Percentiles rank a stretch among this genome's conserved stretches.
These are phyloP conservation scores for Callipepla californica DNA, from an alignment of 2,113 vertebrate genomes.

Conservation along the genomic window DNA sequence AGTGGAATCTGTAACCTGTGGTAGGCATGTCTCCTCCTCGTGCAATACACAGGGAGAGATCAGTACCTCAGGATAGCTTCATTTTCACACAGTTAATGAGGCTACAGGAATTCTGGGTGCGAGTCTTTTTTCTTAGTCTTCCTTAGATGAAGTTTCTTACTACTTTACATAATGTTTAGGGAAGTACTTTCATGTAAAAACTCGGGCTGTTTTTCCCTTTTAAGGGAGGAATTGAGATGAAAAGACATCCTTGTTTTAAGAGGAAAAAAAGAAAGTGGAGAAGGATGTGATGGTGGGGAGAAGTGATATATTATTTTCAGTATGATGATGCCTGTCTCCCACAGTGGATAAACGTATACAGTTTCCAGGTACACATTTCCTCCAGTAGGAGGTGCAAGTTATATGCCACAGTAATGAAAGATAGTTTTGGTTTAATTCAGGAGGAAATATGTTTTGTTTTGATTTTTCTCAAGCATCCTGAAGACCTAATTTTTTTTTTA, in stretches of 20 bases:
- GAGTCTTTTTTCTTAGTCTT: not conserved
- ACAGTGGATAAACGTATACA: fast-evolving
- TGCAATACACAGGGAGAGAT: not conserved
- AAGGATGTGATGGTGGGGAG: not conserved
- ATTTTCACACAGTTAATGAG: not conserved
- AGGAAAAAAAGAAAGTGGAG: not conserved
- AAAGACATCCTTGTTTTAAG: not conserved
- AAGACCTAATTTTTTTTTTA: not conserved
- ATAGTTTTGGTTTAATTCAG: not conserved
- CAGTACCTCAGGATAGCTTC: not conserved
- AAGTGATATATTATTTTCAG: not conserved
- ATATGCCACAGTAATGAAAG: fast-evolving
- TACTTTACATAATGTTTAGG: not conserved
- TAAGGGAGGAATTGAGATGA: not conserved
- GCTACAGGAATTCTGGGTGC: not conserved
- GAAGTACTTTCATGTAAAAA: not conserved
- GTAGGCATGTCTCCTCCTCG: not conserved
- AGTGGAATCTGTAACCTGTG: not conserved
- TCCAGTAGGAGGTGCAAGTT: not conserved
- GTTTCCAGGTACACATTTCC: not conserved
- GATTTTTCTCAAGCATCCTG: not conserved
- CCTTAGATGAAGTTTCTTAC: not conserved
- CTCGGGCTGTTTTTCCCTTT: not conserved
- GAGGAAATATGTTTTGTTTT: not conserved
- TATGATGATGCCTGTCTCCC: not conserved